These are phyloP conservation scores for Brachynemurus nebulosus DNA, from an alignment of 2,888 invertebrate genomes.

Conservation along the genomic window DNA sequence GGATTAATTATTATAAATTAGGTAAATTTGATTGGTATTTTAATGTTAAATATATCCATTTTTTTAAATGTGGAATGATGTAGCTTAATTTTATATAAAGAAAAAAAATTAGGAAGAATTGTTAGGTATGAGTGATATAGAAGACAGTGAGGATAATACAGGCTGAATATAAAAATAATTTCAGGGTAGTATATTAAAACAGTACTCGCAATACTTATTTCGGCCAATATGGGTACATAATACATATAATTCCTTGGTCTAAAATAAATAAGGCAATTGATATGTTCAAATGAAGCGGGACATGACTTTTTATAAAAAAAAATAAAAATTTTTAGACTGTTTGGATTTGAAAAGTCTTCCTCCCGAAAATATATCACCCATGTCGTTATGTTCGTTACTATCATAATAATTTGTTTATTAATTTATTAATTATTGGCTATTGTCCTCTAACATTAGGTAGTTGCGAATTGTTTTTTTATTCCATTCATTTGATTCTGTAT, in stretches of 20 bases:
- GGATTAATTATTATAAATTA: neutral
- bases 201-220: slow-evolving; percentile 1
- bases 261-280: neutral
- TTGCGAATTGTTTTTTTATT: no score
- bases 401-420: no score
- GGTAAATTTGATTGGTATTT: slow-evolving; percentile 1
- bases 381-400: no score
- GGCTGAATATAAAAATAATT: slow-evolving; percentile 6
- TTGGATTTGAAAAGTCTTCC: slow-evolving; percentile 10
- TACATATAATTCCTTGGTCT: neutral
- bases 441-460: no score
- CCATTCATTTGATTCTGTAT: no score
- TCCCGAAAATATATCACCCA: no score
- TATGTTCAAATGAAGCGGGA: no score
- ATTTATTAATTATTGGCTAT: no score
- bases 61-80: neutral
- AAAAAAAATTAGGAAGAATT: neutral
- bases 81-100: slow-evolving; percentile 1
- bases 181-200: slow-evolving; percentile 2
- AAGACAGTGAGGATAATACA: slow-evolving; percentile 6
- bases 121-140: slow-evolving; percentile 1
- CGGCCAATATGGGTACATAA: neutral
- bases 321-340: slow-evolving; percentile 4
- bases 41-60: neutral
- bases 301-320: slow-evolving; percentile 8